These are phyloP conservation scores for Tipula confusa DNA, from an alignment of 2,888 invertebrate species.

Conservation along the genomic window DNA sequence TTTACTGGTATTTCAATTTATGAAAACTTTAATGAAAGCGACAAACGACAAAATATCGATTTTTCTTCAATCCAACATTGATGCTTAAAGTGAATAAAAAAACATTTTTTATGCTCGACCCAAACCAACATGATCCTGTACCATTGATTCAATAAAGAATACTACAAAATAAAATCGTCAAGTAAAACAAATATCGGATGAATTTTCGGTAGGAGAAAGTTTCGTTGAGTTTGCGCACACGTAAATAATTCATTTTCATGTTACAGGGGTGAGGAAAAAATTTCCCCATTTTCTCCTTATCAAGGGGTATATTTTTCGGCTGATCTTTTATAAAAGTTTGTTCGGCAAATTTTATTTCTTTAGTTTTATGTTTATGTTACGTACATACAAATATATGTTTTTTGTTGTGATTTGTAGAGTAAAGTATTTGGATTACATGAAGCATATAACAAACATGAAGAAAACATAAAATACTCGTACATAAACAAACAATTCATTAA, in stretches of 20 bases:
- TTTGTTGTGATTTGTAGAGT: too few species aligned
- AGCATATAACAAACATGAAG: background rate
- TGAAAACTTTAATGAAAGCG: background rate
- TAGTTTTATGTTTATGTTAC: background rate
- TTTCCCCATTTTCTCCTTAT: background rate
- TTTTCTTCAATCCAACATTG: too few species aligned
- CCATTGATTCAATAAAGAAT: background rate
- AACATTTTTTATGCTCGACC: too few species aligned
- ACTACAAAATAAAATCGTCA: background rate
- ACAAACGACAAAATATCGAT: background rate
- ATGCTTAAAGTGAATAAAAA: too few species aligned
- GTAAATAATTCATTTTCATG: background rate
- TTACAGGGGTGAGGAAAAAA: background rate
- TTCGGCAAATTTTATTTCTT: background rate
- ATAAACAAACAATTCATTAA: background rate
- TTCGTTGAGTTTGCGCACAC: conserved; percentile 1
- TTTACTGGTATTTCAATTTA: too few species aligned
- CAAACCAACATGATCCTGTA: background rate
- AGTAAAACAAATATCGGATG: background rate
- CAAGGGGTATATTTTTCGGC: background rate
- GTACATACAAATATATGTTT: background rate
- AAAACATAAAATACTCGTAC: background rate
- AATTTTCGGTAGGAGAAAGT: background rate
- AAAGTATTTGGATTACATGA: background rate
- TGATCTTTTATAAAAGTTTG: background rate